These are phyloP conservation scores for Scaeva pyrastri DNA, from an alignment of 2,888 invertebrate genomes.

Conservation along the genomic window DNA sequence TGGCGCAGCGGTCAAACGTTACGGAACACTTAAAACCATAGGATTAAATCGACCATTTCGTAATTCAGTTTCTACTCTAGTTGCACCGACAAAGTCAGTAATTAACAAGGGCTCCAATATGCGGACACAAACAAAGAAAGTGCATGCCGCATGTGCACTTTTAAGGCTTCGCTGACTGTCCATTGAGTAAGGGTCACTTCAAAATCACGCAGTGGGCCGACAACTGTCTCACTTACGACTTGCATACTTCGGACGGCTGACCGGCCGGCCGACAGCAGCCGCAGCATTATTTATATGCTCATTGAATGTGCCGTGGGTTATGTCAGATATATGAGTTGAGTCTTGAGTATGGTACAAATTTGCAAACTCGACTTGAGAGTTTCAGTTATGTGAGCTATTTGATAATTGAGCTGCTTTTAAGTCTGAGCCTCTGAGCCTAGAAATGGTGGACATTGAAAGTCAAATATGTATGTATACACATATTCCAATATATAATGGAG, in stretches of 20 bases:
- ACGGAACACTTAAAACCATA: conserved; percentile 46
- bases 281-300: conserved; percentile 36
- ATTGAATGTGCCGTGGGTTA: conserved; percentile 53
- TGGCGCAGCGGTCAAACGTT: conserved; percentile 45
- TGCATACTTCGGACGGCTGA: neutral
- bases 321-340: neutral
- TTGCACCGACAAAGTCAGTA: conserved; percentile 60
- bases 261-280: too few relatives aligned
- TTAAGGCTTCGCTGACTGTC: conserved; percentile 32
- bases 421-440: conserved; percentile 9
- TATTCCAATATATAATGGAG: conserved; percentile 30
- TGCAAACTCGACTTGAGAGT: conserved; percentile 38
- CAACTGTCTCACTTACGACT: conserved; percentile 26
- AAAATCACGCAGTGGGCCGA: neutral
- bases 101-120: conserved; percentile 54
- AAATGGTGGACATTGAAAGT: conserved; percentile 45
- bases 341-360: conserved; percentile 14
- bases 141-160: conserved; percentile 38
- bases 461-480: too few relatives aligned
- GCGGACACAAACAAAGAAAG: conserved; percentile 49
- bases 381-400: conserved; percentile 60
- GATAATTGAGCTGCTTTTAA: conserved; percentile 58
- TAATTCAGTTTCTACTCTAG: conserved; percentile 61
- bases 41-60: conserved; percentile 55
- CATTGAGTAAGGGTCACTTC: conserved; percentile 53